Evolutionary conservation across 2,888 invertebrate genomes (phyloP).

Genomic region (Trachelus iudaicus): DNA sequence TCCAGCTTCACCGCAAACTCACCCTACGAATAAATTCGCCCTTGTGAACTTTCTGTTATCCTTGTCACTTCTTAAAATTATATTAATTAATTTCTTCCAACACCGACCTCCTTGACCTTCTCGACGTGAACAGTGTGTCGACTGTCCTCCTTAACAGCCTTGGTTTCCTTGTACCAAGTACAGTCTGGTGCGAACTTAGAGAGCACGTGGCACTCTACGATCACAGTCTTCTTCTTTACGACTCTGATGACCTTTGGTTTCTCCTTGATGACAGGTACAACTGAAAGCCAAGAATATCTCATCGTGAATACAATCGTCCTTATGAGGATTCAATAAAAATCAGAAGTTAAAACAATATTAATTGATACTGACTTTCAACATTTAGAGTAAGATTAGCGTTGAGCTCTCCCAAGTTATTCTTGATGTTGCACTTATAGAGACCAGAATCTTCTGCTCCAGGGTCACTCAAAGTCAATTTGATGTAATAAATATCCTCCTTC

Average conservation of each 20-base stretch:
- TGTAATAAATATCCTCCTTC: conserved; percentile 83
- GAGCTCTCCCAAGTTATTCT: conserved; percentile 94
- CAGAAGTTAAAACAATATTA: background rate
- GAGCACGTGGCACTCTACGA: conserved; percentile 93
- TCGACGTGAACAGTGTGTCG: conserved; percentile 82
- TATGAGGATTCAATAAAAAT: conserved; percentile 8
- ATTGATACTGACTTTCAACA: conserved; percentile 87
- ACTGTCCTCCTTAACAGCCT: conserved; percentile 80
- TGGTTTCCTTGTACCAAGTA: conserved; percentile 92
- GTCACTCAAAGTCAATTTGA: conserved; percentile 87
- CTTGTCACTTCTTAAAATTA: background rate
- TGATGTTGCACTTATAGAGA: conserved; percentile 97
- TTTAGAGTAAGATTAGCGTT: conserved; percentile 97
- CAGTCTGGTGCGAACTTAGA: conserved; percentile 94
- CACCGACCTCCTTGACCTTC: conserved; percentile 79
- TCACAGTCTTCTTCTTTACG: conserved; percentile 90
- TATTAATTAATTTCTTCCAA: background rate
- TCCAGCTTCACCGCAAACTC: conserved; percentile 92
- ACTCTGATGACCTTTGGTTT: conserved; percentile 92
- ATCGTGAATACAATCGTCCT: background rate
- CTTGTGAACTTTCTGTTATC: background rate
- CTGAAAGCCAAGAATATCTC: conserved; percentile 64
- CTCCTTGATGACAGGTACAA: conserved; percentile 93
- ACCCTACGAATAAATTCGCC: conserved; percentile 69
- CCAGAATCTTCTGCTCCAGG: conserved; percentile 97